phyloP scores from a whole-genome alignment of 2,888 invertebrate genomes.

The Dinocampus coccinellae region DNA sequence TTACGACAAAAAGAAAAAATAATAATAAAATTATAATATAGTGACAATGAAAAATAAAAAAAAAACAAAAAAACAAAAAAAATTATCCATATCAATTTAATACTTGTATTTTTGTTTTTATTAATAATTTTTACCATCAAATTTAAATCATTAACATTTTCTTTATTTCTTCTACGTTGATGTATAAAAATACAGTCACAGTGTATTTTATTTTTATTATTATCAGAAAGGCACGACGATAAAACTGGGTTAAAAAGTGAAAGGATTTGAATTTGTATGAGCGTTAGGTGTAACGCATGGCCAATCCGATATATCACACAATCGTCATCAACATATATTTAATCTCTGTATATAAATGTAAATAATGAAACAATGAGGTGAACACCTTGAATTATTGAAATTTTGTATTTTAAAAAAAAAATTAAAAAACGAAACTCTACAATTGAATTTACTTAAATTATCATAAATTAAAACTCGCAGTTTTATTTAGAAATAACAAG shows the following conservation, averaged over 20 bases:
- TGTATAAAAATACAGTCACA: neutral
- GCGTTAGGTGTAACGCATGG: neutral
- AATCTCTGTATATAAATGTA: neutral
- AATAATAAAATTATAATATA: neutral
- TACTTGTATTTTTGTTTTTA: neutral
- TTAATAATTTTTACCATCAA: neutral
- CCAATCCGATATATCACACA: conserved; percentile 4
- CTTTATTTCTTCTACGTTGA: neutral
- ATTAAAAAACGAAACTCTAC: neutral
- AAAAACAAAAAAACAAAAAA: neutral
- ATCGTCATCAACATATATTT: neutral
- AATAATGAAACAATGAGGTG: neutral
- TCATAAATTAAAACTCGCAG: neutral
- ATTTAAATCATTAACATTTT: neutral
- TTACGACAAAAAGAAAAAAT: neutral
- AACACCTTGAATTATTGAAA: neutral
- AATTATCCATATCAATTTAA: no score
- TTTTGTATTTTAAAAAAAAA: neutral
- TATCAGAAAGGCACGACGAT: conserved; percentile 48
- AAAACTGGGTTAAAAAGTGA: conserved; percentile 67
- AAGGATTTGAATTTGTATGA: conserved; percentile 52
- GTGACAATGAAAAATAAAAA: neutral
- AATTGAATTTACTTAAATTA: neutral
- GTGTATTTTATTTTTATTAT: neutral
- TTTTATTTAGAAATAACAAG: no score